Base-by-base conservation (phyloP, 2,888 invertebrate species). In the Entomobrya multifasciata region DNA sequence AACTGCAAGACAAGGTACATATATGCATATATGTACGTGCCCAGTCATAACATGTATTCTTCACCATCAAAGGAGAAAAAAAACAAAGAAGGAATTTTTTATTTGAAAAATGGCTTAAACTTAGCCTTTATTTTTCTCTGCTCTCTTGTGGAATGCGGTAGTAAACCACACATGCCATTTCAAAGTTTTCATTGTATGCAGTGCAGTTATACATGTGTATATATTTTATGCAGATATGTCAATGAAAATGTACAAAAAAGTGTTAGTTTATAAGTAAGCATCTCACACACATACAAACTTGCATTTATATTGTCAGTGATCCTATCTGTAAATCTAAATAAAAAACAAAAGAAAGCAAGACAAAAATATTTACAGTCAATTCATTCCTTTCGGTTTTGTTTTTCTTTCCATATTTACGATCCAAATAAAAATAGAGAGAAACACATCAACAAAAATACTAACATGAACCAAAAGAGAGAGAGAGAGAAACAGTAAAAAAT, bases 361-460 rank as follows among this genome's bases (percentile, higher is more conserved):
- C 25, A 60, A 86, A 86, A 79, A 86, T 79, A 80, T 67, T 81
- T 81, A 76, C 76, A 81, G 81, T 76, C 81, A 86, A 86, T 81
- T 86, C 80, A 86, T 86, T 70, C 77, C 70, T 74, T 76, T 74
- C 60, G 72, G 76, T 81, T 81, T 81, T 86, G 57, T 67, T 81
- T 86, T 67, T 52, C 55, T 77, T 80, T 60, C 82, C 78, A 82
- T 82, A 87, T 87, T 87, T 82, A 87, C 78, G 87, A 82, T 41
- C 49, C 22, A 47, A 82, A 82, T 87, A 87, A 87, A 87, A 87
- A 76, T 60, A 77, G 49, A n/a, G 25, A 77, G 77, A 67, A 67
- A 77, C 60, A 80, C 76, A 81, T 76, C 72, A 77, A n/a, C 36
- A 36, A 4, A 36, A 77, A 70, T 60, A 8, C 36, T 36, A 36